A percentile compares a stretch with the other conserved stretches of the same genome.
Conservation (phyloP, 2,888 invertebrate genomes). For the Eupelmus urozonus region DNA sequence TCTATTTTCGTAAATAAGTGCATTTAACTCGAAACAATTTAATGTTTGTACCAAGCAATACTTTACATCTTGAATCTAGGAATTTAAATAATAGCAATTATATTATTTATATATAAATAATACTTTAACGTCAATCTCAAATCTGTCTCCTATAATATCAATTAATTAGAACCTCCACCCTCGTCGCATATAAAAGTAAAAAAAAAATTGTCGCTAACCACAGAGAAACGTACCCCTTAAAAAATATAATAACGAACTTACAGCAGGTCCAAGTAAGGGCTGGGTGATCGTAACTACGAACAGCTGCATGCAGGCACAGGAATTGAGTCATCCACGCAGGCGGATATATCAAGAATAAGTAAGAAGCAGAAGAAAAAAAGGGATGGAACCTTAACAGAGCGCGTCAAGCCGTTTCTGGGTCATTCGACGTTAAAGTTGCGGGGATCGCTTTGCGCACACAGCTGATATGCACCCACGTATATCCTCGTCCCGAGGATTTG, state of each 20-base stretch:
- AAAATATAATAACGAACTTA: too few relatives aligned
- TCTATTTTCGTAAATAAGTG: too few relatives aligned
- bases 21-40: too few relatives aligned
- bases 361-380: not conserved
- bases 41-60: too few relatives aligned
- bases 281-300: not conserved
- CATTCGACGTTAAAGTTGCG: slow-evolving; percentile 15
- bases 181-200: not conserved
- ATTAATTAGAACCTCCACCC: not conserved
- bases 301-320: not conserved
- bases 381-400: not conserved
- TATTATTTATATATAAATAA: too few relatives aligned
- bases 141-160: too few relatives aligned
- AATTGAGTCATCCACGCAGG: not conserved
- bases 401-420: slow-evolving; percentile 26
- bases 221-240: too few relatives aligned
- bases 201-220: too few relatives aligned
- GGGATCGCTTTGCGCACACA: not conserved
- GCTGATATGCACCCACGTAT: slow-evolving; percentile 8
- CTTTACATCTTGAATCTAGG: too few relatives aligned
- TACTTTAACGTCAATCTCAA: too few relatives aligned
- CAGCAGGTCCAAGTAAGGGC: not conserved
- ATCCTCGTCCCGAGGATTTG: slow-evolving; percentile 18
- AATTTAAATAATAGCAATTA: too few relatives aligned
- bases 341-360: too few relatives aligned